These are phyloP conservation scores for Melanotaenia trifasciata DNA, from an alignment of 2,797 vertebrate genomes.

Conservation along the genomic window DNA sequence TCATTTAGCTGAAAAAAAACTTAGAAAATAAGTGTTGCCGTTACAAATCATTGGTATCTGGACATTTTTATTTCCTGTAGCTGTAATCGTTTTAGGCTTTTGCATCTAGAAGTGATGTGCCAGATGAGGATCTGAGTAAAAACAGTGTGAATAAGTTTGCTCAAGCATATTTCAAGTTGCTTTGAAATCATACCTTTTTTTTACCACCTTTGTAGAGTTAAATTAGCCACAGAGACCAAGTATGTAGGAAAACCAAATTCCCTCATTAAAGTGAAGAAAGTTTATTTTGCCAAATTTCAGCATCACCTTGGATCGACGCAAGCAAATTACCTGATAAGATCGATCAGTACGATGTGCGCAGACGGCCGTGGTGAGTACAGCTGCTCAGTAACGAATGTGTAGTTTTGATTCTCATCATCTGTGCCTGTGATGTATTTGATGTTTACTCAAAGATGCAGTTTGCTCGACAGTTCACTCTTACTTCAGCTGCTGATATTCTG, in stretches of 20 bases:
- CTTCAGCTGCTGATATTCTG: background rate
- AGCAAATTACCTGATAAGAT: slow-evolving; percentile 90
- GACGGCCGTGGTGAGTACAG: slow-evolving; percentile 92
- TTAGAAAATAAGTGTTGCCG: too few relatives aligned
- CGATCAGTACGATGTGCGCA: slow-evolving; percentile 95
- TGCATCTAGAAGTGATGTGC: background rate
- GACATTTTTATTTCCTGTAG: background rate
- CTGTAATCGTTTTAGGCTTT: background rate
- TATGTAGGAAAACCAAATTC: background rate
- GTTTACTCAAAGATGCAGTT: background rate
- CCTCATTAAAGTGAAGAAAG: background rate
- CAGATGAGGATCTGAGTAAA: too few relatives aligned
- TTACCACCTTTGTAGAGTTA: too few relatives aligned
- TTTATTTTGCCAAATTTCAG: slow-evolving; percentile 72
- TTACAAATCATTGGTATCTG: too few relatives aligned
- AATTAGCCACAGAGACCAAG: background rate
- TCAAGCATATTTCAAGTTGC: too few relatives aligned
- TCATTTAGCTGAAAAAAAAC: too few relatives aligned
- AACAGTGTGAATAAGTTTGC: background rate
- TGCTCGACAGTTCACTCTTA: background rate
- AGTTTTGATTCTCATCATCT: background rate
- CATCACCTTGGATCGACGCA: slow-evolving; percentile 93
- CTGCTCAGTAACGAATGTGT: background rate
- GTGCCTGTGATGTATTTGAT: background rate
- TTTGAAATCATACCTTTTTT: too few relatives aligned